Conservation (phyloP, 2,797 vertebrate genomes). For the Ciconia nigra region DNA sequence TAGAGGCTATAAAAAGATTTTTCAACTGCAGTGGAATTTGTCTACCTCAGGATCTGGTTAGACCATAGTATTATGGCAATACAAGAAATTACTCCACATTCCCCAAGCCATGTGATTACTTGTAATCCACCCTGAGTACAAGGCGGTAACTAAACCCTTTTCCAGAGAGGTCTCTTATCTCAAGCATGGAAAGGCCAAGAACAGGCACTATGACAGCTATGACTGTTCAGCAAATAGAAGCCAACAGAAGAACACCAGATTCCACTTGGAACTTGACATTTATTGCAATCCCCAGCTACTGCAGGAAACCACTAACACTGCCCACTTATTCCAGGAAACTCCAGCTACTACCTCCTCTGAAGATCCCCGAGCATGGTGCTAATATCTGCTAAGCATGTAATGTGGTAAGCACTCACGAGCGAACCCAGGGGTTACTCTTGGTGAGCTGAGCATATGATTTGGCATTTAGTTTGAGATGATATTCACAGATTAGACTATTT, state of each 20-base stretch:
- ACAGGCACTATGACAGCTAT: not conserved
- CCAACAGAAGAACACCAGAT: not conserved
- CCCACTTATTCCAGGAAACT: not conserved
- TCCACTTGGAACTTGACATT: not conserved
- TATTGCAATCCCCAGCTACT: not conserved
- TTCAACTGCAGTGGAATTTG: not conserved
- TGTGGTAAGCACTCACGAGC: not conserved
- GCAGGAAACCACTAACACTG: not conserved
- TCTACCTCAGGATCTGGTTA: not conserved
- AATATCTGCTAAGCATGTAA: rapidly evolving
- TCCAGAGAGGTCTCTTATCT: not conserved
- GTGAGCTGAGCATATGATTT: not conserved
- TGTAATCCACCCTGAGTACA: not conserved
- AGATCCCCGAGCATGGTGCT: not conserved
- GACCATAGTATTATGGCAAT: not conserved
- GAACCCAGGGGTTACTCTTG: not conserved
- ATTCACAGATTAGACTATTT: not conserved
- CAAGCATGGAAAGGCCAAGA: not conserved
- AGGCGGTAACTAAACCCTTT: not conserved
- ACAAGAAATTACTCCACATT: not conserved
- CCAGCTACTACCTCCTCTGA: not conserved
- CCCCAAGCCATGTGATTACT: not conserved
- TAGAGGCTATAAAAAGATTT: not conserved
- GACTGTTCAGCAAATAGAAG: not conserved
- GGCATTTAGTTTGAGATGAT: not conserved